These are phyloP conservation scores for Dolomedes plantarius DNA, from an alignment of 2,888 invertebrate genomes.

Conservation along the genomic window DNA sequence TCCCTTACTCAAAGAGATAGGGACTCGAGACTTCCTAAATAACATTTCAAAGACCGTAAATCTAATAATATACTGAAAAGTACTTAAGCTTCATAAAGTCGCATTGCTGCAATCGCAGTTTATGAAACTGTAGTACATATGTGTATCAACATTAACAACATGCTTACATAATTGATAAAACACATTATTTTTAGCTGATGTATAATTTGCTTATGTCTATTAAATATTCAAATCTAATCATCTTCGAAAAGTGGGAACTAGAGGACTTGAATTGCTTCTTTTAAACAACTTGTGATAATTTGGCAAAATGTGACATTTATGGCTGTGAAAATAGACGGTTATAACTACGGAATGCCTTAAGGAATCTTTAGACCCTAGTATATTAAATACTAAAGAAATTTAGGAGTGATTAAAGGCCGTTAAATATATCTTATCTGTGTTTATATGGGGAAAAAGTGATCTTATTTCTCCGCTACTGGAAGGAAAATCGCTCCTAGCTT, in stretches of 20 bases:
- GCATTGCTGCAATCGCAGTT: no score
- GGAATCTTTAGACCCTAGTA: neutral
- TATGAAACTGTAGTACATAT: neutral
- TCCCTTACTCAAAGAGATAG: no score
- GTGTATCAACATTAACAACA: constrained; percentile 24
- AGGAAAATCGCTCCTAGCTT: no score
- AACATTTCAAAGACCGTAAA: no score
- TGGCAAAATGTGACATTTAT: constrained; percentile 28
- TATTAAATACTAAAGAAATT: constrained; percentile 14
- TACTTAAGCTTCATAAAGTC: no score
- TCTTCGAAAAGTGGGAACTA: neutral
- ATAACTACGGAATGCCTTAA: neutral
- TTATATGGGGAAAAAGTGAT: no score
- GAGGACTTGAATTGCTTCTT: constrained; percentile 10
- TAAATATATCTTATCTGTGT: neutral
- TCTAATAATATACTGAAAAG: no score
- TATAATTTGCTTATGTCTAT: constrained; percentile 14
- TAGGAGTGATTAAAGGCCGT: neutral
- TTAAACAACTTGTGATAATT: constrained; percentile 33
- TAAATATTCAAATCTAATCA: constrained; percentile 39
- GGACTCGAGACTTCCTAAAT: no score
- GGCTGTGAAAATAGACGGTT: constrained; percentile 28
- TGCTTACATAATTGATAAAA: constrained; percentile 41
- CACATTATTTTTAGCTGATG: neutral
- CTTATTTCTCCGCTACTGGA: no score